Conservation (phyloP, 2,888 invertebrate genomes). For the Brachyptera putata region DNA sequence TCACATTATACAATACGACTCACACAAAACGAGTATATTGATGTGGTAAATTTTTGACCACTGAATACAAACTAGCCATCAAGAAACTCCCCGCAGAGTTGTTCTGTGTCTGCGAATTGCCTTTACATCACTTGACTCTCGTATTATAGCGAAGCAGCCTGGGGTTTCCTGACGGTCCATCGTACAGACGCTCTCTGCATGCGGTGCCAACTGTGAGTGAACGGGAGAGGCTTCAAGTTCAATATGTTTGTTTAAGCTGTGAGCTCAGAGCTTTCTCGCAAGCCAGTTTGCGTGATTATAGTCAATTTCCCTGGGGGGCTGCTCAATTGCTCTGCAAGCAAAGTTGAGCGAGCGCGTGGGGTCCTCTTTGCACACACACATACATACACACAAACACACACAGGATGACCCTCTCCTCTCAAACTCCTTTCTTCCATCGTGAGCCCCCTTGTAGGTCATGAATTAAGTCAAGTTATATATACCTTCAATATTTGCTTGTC, state of each 20-base stretch:
- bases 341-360: slow-evolving; percentile 1
- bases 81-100: not conserved
- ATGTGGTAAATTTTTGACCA: slow-evolving; percentile 3
- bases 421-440: not conserved
- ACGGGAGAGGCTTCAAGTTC: not conserved
- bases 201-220: too few species aligned
- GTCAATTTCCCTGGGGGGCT: slow-evolving; percentile 10
- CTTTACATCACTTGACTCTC: too few species aligned
- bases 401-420: not conserved
- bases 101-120: not conserved
- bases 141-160: too few species aligned
- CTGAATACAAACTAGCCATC: slow-evolving; percentile 16
- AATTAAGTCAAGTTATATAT: not conserved
- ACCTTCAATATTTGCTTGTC: not conserved
- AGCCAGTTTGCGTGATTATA: slow-evolving; percentile 3
- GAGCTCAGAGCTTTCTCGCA: not conserved
- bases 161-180: too few species aligned
- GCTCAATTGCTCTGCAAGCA: slow-evolving; percentile 8
- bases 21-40: too few species aligned
- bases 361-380: too few species aligned
- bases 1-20: too few species aligned
- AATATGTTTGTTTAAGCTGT: slow-evolving; percentile 3
- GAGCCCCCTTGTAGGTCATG: not conserved
- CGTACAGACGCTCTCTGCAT: too few species aligned
- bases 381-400: too few species aligned